Evolutionary conservation across 2,888 invertebrate species (phyloP).

Genomic region (Meteorus colon): DNA sequence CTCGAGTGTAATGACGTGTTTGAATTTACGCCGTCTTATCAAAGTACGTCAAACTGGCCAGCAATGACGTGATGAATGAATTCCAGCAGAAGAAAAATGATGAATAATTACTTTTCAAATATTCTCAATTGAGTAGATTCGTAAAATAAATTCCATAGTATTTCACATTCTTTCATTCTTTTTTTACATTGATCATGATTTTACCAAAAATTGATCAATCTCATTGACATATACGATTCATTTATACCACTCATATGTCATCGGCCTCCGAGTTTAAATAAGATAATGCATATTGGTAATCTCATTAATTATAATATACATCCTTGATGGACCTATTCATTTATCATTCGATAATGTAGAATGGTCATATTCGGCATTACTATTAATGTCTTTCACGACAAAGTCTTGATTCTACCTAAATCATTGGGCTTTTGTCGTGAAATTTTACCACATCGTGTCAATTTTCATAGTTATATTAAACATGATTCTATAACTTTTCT

Average conservation of each 20-base stretch:
- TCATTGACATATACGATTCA: neutral
- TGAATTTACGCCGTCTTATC: slow-evolving; percentile 43
- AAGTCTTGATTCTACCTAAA: too few relatives aligned
- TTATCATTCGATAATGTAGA: too few relatives aligned
- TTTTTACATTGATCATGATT: neutral
- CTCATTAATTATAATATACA: too few relatives aligned
- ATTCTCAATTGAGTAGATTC: neutral
- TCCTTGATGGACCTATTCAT: too few relatives aligned
- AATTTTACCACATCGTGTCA: too few relatives aligned
- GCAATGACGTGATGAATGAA: slow-evolving; percentile 2
- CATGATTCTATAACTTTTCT: too few relatives aligned
- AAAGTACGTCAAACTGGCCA: slow-evolving; percentile 23
- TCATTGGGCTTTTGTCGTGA: too few relatives aligned
- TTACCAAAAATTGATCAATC: neutral
- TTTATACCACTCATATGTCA: neutral
- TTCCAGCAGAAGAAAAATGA: neutral
- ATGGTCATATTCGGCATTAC: too few relatives aligned
- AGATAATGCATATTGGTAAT: too few relatives aligned
- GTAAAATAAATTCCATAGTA: neutral
- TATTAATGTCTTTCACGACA: too few relatives aligned
- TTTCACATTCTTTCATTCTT: neutral
- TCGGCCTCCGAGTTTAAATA: neutral
- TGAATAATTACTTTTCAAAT: neutral
- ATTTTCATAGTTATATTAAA: too few relatives aligned
- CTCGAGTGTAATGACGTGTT: slow-evolving; percentile 53